These are phyloP conservation scores for Sebastiscus albofasciatus DNA, from an alignment of 2,797 vertebrate species.

Conservation along the genomic window DNA sequence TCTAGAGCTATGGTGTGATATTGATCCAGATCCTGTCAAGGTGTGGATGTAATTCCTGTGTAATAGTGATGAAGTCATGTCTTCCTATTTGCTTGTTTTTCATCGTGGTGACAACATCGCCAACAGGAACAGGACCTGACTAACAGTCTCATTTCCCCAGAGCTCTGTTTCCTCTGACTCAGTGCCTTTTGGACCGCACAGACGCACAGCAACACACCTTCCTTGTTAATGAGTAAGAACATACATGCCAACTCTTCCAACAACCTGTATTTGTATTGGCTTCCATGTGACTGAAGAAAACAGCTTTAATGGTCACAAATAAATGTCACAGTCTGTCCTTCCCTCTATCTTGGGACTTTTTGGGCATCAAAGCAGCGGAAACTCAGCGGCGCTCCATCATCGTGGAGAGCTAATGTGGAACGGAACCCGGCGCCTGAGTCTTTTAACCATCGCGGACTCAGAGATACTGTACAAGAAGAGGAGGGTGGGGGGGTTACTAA, in stretches of 20 bases:
- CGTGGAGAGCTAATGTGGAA: constrained; percentile 65
- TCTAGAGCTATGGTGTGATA: background rate
- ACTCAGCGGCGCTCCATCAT: constrained; percentile 65
- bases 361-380: constrained; percentile 73
- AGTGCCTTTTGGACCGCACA: constrained; percentile 42
- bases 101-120: constrained; percentile 59
- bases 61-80: constrained; percentile 34
- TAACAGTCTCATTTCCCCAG: constrained; percentile 73
- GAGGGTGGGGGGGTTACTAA: constrained; percentile 57
- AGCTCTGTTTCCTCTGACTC: constrained; percentile 78
- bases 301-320: background rate
- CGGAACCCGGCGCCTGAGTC: constrained; percentile 62
- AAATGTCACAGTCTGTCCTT: constrained; percentile 23
- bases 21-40: constrained; percentile 28
- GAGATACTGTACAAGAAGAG: constrained; percentile 60
- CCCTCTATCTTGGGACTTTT: constrained; percentile 48
- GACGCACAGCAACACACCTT: constrained; percentile 23
- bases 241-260: background rate
- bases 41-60: constrained; percentile 2
- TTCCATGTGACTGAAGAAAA: constrained; percentile 8
- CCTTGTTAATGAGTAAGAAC: background rate
- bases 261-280: constrained; percentile 5
- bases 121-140: constrained; percentile 77
- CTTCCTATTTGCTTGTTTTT: constrained; percentile 35
- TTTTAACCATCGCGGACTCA: constrained; percentile 55